Percentiles rank a stretch among this genome's conserved stretches.
Evolutionary conservation across 2,888 invertebrate species (phyloP).

Genomic region (Platypus cylindrus): DNA sequence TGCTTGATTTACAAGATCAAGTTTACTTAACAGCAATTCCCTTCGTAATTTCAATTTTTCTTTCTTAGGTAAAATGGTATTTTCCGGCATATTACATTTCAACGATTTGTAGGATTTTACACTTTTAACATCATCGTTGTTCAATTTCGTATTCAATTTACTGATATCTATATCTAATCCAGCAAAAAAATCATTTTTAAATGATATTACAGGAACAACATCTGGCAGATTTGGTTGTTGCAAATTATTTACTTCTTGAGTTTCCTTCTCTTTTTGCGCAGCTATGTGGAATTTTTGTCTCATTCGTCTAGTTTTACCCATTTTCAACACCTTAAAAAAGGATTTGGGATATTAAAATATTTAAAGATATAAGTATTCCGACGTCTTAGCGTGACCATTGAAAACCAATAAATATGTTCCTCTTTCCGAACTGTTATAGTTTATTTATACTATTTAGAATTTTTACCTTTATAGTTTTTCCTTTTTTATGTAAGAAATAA

Average conservation of each 20-base stretch:
- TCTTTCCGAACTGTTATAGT: too few relatives aligned
- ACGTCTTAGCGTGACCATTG: too few relatives aligned
- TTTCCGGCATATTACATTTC: slow-evolving; percentile 21
- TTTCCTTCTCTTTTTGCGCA: slow-evolving; percentile 9
- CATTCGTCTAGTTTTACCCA: slow-evolving; percentile 18
- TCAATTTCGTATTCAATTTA: slow-evolving; percentile 16
- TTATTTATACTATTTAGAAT: too few relatives aligned
- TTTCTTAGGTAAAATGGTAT: slow-evolving; percentile 24
- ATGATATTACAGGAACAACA: slow-evolving; percentile 7
- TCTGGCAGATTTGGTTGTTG: slow-evolving; percentile 5
- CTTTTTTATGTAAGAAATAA: too few relatives aligned
- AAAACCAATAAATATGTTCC: too few relatives aligned
- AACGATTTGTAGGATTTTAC: slow-evolving; percentile 26
- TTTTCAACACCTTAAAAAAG: too few relatives aligned
- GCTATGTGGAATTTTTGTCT: slow-evolving; percentile 20
- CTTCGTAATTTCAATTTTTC: slow-evolving; percentile 27
- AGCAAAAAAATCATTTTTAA: slow-evolving; percentile 21
- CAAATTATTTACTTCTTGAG: not conserved
- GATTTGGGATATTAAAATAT: too few relatives aligned
- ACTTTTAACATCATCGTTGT: slow-evolving; percentile 24
- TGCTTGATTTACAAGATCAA: slow-evolving; percentile 24
- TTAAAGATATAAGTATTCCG: too few relatives aligned
- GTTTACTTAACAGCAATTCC: slow-evolving; percentile 25
- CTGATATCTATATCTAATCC: slow-evolving; percentile 20
- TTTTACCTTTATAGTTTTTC: too few relatives aligned